These are phyloP conservation scores for Conchocele bisecta DNA, from an alignment of 2,888 invertebrate species.

Conservation along the genomic window DNA sequence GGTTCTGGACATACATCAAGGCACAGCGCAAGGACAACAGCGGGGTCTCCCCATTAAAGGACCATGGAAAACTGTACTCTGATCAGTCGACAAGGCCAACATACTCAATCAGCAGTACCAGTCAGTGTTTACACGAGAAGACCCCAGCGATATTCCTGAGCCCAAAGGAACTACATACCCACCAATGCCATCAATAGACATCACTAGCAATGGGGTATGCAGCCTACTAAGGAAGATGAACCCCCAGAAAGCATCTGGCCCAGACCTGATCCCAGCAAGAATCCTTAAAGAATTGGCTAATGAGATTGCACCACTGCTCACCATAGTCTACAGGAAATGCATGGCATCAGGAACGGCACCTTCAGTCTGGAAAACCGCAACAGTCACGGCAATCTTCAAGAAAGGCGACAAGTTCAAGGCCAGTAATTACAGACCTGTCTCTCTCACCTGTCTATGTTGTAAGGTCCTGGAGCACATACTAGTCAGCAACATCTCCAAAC, in stretches of 20 bases:
- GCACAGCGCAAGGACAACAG: conserved; percentile 1
- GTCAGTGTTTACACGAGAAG: not conserved
- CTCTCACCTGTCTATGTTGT: conserved; percentile 22
- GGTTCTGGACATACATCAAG: conserved; percentile 17
- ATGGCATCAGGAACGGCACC: conserved; percentile 1
- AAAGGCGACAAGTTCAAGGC: conserved; percentile 10
- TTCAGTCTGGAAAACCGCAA: conserved; percentile 7
- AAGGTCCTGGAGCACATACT: conserved; percentile 24
- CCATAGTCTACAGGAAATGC: conserved; percentile 7
- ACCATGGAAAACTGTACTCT: not conserved
- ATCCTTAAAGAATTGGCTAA: conserved; percentile 6
- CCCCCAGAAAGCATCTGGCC: conserved; percentile 1
- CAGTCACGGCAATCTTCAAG: conserved; percentile 11
- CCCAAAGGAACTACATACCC: not conserved
- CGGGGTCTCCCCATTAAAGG: conserved; percentile 9
- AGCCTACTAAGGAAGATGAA: not conserved
- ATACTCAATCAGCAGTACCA: conserved; percentile 6
- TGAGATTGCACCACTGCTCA: conserved; percentile 2
- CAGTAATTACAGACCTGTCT: conserved; percentile 19
- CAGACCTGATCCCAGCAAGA: conserved; percentile 14
- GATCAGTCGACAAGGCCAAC: not conserved
- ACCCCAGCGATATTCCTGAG: not conserved
- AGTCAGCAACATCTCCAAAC: conserved; percentile 8
- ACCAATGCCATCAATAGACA: not conserved
- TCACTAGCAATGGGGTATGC: not conserved